Evolutionary conservation across 2,888 invertebrate genomes (phyloP).

Genomic region (Phyllotreta cruciferae): DNA sequence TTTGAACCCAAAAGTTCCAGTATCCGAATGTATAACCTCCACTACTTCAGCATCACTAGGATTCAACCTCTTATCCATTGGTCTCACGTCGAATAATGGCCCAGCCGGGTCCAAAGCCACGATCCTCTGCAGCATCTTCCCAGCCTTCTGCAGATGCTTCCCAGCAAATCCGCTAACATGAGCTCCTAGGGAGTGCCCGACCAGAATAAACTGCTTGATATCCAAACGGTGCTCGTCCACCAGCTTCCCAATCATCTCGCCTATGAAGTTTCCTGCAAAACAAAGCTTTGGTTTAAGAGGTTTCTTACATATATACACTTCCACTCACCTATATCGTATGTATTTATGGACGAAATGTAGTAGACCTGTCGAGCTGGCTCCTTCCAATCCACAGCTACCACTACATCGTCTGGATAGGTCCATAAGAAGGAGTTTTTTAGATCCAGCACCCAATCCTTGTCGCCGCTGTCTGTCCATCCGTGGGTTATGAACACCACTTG

Average conservation of each 20-base stretch:
- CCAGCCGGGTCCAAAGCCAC: conserved; percentile 53
- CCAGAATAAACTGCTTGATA: conserved; percentile 44
- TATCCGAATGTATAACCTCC: conserved; percentile 52
- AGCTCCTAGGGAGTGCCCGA: conserved; percentile 52
- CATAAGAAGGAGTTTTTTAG: conserved; percentile 48
- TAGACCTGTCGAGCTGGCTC: conserved; percentile 48
- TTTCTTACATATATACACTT: conserved; percentile 1
- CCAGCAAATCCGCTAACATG: conserved; percentile 49
- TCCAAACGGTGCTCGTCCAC: conserved; percentile 44
- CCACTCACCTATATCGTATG: conserved; percentile 50
- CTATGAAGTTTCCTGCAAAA: conserved; percentile 44
- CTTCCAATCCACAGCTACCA: conserved; percentile 50
- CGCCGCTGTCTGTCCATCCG: conserved; percentile 47
- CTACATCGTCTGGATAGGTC: conserved; percentile 39
- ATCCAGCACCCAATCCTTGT: conserved; percentile 45
- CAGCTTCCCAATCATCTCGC: conserved; percentile 44
- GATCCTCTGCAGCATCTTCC: conserved; percentile 45
- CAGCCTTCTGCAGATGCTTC: conserved; percentile 44
- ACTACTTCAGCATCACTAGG: conserved; percentile 51
- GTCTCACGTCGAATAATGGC: conserved; percentile 44
- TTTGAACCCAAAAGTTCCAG: conserved; percentile 48
- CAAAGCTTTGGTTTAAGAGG: conserved; percentile 23
- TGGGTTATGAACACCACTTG: conserved; percentile 48
- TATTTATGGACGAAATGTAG: conserved; percentile 48
- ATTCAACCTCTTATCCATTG: conserved; percentile 45